Conservation (phyloP, 2,797 vertebrate genomes). For the Gymnothorax javanicus region DNA sequence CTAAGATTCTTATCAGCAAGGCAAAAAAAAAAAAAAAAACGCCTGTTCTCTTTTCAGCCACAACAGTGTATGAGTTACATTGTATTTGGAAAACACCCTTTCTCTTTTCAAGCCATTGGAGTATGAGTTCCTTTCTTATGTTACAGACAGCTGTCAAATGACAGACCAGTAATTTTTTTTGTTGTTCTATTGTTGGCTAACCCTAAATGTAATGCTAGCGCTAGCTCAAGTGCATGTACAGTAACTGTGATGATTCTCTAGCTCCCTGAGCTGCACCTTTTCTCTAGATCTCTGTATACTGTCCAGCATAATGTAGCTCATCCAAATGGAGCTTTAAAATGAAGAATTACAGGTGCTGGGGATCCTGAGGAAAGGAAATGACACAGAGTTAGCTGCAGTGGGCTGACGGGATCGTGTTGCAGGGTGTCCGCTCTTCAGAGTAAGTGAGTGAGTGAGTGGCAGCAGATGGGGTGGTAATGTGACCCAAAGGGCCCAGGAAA, state of each 20-base stretch:
- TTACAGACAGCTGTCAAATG: background rate
- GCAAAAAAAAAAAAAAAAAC: background rate
- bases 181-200: background rate
- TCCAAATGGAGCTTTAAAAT: constrained; percentile 5
- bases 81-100: background rate
- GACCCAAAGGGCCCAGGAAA: constrained; percentile 1
- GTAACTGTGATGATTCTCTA: background rate
- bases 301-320: background rate
- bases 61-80: background rate
- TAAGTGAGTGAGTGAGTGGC: background rate
- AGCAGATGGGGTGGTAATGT: constrained; percentile 10
- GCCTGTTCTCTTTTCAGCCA: background rate
- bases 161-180: background rate
- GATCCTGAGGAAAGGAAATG: constrained; percentile 14
- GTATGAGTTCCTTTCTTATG: background rate
- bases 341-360: background rate
- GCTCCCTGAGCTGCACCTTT: background rate
- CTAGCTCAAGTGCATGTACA: background rate
- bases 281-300: background rate
- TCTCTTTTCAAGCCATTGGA: background rate
- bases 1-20: background rate
- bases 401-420: constrained; percentile 9
- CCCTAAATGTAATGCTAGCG: background rate
- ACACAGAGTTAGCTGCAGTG: constrained; percentile 12
- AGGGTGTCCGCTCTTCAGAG: background rate